Base-by-base conservation (phyloP, 2,113 vertebrate genomes). In the Callionymus lyra region DNA sequence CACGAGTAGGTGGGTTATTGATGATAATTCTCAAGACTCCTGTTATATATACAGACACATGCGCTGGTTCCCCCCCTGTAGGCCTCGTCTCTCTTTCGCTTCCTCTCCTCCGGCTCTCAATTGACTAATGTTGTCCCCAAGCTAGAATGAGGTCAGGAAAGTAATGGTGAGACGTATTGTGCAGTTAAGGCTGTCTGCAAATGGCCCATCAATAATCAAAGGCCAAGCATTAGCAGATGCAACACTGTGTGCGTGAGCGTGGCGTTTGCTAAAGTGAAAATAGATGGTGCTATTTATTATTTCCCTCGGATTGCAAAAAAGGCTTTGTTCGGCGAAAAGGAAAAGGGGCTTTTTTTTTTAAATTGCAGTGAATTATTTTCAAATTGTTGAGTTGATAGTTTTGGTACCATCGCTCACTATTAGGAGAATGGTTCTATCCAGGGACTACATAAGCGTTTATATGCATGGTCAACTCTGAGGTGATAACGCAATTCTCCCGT, bases 131-230 rank as follows among this genome's bases (percentile, higher is more conserved):
- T 65, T 66, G 74, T 75, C 64, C 59, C 51, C 45, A 59, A 81
- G 80, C 84, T 55, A 70, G 59, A 85, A 83, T 81, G 74, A 76
- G 85, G 84, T 85, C 82, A 84, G 61, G 49, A 49, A 70, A 63
- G 69, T 65, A 80, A 77, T 70, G 50, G 59, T 31, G 40, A 66
- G 73, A 81, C 74, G 69, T 73, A 72, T 71, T 68, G 66, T 72
- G 65, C 68, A 74, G 73, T 83, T 80, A 79, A 48, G 50, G 51
- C 58, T 55, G 67, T 68, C 72, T 53, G 47, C 54, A 67, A 83
- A 78, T 54, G 55, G 61, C 42, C 69, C 68, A 82, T 80, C 66
- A 70, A 76, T 79, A 80, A 81, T 70, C 63, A 76, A 70, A 61
- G 70, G 61, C 53, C 57, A 58, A 1, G 37, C 58, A 54, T 67